phyloP scores from a whole-genome alignment of 2,113 vertebrate genomes.

The Eulacestoma nigropectus region DNA sequence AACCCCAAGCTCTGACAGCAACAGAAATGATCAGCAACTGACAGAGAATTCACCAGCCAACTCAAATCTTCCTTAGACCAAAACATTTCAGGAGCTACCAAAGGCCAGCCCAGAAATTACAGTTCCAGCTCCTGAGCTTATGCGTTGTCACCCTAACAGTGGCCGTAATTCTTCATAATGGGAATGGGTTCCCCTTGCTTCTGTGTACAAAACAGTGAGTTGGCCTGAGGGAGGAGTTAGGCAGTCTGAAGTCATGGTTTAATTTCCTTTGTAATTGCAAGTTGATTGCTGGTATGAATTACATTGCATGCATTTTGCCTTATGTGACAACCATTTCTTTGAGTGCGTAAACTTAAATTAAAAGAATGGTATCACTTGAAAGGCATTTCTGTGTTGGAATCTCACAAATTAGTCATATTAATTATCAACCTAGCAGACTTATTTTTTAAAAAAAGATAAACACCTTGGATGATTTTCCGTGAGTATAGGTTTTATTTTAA shows the following conservation, averaged over 20 bases:
- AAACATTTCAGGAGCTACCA: neutral
- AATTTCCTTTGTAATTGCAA: conserved; percentile 73
- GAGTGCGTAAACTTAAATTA: conserved; percentile 68
- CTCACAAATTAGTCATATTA: conserved; percentile 20
- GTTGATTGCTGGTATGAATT: conserved; percentile 69
- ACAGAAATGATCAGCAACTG: neutral
- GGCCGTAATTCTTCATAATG: conserved; percentile 50
- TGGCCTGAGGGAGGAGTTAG: conserved; percentile 64
- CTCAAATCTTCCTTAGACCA: neutral
- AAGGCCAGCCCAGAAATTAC: neutral
- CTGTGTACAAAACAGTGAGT: conserved; percentile 49
- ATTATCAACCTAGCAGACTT: conserved; percentile 31
- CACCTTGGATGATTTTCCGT: neutral
- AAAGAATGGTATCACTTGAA: conserved; percentile 47
- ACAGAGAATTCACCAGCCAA: neutral
- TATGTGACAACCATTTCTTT: conserved; percentile 52
- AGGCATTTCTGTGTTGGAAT: neutral
- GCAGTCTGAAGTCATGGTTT: conserved; percentile 61
- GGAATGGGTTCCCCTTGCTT: neutral
- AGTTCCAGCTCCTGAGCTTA: neutral
- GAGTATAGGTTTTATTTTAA: neutral
- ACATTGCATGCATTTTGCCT: conserved; percentile 22
- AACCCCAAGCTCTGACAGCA: neutral
- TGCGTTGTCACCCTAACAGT: neutral
- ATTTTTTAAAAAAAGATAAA: neutral